phyloP scores from a whole-genome alignment of 2,113 vertebrate genomes.

The Tragelaphus buxtoni region DNA sequence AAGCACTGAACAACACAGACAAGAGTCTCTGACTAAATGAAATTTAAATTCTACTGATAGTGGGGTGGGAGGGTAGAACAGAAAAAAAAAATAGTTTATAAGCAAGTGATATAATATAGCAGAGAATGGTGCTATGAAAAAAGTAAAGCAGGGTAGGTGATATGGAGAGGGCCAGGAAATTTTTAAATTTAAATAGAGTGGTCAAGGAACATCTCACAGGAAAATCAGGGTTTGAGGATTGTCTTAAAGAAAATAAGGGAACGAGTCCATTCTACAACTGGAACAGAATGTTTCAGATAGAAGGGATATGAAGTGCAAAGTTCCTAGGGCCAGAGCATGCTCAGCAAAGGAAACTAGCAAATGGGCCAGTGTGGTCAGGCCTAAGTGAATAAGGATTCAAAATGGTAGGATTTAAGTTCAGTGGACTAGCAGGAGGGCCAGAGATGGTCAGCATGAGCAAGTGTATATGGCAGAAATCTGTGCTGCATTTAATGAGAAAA shows the following conservation, averaged over 20 bases:
- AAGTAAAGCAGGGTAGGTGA: not conserved
- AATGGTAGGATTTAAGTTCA: not conserved
- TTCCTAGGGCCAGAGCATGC: not conserved
- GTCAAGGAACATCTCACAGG: not conserved
- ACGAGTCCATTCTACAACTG: not conserved
- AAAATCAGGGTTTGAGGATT: not conserved
- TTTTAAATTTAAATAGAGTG: not conserved
- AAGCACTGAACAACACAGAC: conserved; percentile 7
- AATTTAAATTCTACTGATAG: conserved; percentile 19
- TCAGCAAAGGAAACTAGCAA: not conserved
- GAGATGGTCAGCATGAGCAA: not conserved
- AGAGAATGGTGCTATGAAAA: not conserved
- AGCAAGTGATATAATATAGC: not conserved
- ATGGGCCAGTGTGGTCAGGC: not conserved
- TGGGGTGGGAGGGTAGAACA: not conserved
- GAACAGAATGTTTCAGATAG: not conserved
- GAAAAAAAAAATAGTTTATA: not conserved
- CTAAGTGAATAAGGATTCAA: not conserved
- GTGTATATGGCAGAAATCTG: not conserved
- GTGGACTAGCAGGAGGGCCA: not conserved
- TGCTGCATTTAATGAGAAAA: not conserved
- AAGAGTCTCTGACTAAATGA: not conserved
- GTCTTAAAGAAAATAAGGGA: not conserved
- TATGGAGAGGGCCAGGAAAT: not conserved
- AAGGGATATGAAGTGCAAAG: not conserved